These are phyloP conservation scores for Sandelia bainsii DNA, from an alignment of 2,797 vertebrate genomes.

Conservation along the genomic window DNA sequence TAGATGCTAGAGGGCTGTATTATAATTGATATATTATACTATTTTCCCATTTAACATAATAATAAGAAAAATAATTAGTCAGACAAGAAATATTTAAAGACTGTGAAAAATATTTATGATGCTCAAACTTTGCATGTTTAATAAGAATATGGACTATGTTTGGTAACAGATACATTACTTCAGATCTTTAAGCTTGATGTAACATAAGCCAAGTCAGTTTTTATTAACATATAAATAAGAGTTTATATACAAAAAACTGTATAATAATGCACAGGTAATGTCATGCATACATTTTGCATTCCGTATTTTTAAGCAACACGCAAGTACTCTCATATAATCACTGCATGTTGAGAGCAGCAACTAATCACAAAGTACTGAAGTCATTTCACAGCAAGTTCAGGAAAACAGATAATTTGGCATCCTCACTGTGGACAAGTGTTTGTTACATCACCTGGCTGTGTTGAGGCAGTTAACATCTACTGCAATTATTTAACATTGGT, in stretches of 20 bases:
- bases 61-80: too few species aligned
- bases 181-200: conserved; percentile 7
- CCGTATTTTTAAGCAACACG: conserved; percentile 43
- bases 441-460: conserved; percentile 40
- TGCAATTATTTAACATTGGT: conserved; percentile 27
- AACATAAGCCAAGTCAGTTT: conserved; percentile 36
- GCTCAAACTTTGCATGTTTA: conserved; percentile 47
- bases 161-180: conserved; percentile 43
- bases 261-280: conserved; percentile 54
- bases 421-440: conserved; percentile 7
- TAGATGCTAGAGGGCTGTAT: too few species aligned
- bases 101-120: conserved; percentile 73
- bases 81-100: conserved; percentile 25
- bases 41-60: too few species aligned
- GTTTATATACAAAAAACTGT: conserved; percentile 68
- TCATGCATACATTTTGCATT: conserved; percentile 42
- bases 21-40: too few species aligned
- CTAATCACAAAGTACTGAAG: conserved; percentile 82
- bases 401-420: conserved; percentile 34
- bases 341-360: conserved; percentile 66
- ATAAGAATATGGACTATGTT: conserved; percentile 36
- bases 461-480: conserved; percentile 24
- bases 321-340: conserved; percentile 81
- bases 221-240: conserved; percentile 73
- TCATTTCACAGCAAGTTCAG: conserved; percentile 54